A percentile compares a stretch with the other conserved stretches of the same genome.
Conservation (phyloP, 2,113 vertebrate genomes). For the Lates calcarifer region DNA sequence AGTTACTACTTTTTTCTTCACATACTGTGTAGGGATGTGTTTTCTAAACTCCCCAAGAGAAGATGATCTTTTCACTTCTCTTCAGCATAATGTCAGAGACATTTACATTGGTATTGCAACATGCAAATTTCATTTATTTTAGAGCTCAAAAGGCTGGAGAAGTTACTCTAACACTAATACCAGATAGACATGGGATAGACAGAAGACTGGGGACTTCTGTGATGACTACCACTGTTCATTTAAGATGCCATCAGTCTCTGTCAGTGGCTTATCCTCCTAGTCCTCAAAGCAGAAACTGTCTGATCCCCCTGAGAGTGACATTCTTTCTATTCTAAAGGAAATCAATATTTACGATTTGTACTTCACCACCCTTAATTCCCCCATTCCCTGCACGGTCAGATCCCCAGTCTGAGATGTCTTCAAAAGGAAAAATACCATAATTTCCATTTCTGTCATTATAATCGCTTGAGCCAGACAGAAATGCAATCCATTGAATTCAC, state of each 20-base stretch:
- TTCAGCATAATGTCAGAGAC: not conserved
- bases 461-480: slow-evolving; percentile 55
- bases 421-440: slow-evolving; percentile 34
- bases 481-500: slow-evolving; percentile 49
- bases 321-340: slow-evolving; percentile 58
- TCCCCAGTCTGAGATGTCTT: slow-evolving; percentile 32
- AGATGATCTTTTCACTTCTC: not conserved
- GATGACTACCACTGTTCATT: slow-evolving; percentile 32
- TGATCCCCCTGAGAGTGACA: slow-evolving; percentile 50
- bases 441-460: slow-evolving; percentile 65
- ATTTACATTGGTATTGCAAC: slow-evolving; percentile 25
- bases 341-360: slow-evolving; percentile 59
- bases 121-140: slow-evolving; percentile 20
- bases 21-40: not conserved
- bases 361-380: slow-evolving; percentile 49
- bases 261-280: slow-evolving; percentile 38
- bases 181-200: not conserved
- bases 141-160: not conserved
- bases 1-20: too few species aligned
- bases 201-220: not conserved
- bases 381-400: slow-evolving; percentile 44
- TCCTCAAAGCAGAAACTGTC: slow-evolving; percentile 49
- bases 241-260: slow-evolving; percentile 46
- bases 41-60: not conserved
- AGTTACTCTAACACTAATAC: slow-evolving; percentile 1